Evolutionary conservation across 2,113 vertebrate genomes (phyloP).

Genomic region (Oenanthe melanoleuca): DNA sequence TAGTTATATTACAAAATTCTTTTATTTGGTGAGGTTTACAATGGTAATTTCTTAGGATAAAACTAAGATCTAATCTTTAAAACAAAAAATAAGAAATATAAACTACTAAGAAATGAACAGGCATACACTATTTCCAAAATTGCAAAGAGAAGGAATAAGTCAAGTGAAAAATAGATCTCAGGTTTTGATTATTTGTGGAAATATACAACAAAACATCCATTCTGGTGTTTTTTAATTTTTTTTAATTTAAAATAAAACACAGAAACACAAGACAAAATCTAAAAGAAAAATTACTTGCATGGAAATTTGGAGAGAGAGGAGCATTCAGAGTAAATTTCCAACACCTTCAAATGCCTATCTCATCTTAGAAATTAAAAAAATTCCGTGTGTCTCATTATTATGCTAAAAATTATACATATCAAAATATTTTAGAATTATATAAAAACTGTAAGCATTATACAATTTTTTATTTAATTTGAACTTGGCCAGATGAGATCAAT

Average conservation of each 20-base stretch:
- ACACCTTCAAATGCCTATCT: fast-evolving
- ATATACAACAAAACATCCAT: neutral
- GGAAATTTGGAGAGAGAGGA: neutral
- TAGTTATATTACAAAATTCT: neutral
- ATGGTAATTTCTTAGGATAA: neutral
- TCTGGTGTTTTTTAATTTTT: neutral
- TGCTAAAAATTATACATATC: neutral
- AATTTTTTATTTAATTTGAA: neutral
- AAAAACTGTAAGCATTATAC: neutral
- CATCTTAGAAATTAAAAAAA: neutral
- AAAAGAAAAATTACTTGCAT: neutral
- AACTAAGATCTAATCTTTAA: neutral
- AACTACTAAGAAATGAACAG: neutral
- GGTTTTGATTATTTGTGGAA: neutral
- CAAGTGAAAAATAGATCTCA: neutral
- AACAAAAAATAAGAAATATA: neutral
- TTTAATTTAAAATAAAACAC: neutral
- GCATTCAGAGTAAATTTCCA: neutral
- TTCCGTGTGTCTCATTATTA: neutral
- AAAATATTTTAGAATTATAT: neutral
- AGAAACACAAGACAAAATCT: neutral
- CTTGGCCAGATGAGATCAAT: neutral
- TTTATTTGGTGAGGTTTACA: neutral
- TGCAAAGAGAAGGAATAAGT: neutral
- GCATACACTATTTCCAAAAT: neutral